Percentiles rank a stretch among this genome's conserved stretches.
Conservation (phyloP, 1,140 invertebrate genomes). For the Dysdera silvatica region DNA sequence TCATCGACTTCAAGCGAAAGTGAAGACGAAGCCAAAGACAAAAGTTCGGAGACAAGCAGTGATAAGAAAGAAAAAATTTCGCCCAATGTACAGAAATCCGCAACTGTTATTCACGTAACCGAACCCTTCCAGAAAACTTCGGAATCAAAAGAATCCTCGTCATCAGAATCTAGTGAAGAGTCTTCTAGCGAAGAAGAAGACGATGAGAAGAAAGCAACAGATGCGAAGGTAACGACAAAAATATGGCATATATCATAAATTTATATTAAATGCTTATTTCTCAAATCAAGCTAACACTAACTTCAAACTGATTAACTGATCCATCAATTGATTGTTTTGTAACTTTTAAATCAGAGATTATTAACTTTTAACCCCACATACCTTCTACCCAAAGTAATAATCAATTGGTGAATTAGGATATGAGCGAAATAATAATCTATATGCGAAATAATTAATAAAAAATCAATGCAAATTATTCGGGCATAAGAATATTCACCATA, state of each 20-base stretch:
- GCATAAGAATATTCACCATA: too few relatives aligned
- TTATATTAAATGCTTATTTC: too few relatives aligned
- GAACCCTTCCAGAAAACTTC: constrained; percentile 5
- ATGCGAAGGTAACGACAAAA: not conserved
- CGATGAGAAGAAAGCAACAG: constrained; percentile 13
- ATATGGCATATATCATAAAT: not conserved
- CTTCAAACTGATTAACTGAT: too few relatives aligned
- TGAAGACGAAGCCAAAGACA: constrained; percentile 12
- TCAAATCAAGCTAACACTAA: too few relatives aligned
- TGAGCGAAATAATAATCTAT: too few relatives aligned
- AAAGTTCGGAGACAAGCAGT: not conserved
- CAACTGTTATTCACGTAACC: constrained; percentile 21
- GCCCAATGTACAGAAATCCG: constrained; percentile 7
- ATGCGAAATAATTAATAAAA: too few relatives aligned
- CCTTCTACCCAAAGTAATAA: too few relatives aligned
- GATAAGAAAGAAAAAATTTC: not conserved
- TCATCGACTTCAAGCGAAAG: not conserved
- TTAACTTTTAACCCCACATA: too few relatives aligned
- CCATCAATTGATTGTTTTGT: too few relatives aligned
- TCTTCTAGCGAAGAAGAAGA: constrained; percentile 16
- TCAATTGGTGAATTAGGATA: too few relatives aligned
- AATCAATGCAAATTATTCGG: too few relatives aligned
- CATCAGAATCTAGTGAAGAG: constrained; percentile 15
- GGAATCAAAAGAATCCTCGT: not conserved
- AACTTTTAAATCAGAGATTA: too few relatives aligned